Conservation (phyloP, 2,888 invertebrate species). For the Tuberolachnus salignus region DNA sequence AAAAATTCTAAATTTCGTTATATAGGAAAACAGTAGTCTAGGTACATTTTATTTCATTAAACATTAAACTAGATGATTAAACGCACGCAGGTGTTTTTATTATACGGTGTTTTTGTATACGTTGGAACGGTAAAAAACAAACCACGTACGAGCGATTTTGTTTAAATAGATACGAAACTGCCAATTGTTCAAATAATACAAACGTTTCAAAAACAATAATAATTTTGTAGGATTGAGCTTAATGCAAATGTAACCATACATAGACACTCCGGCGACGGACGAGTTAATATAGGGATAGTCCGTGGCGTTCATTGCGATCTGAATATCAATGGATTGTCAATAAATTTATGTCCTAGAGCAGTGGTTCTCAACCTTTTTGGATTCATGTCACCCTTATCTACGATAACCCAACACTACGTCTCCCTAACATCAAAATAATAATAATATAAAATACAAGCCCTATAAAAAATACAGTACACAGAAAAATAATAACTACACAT, state of each 20-base stretch:
- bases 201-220: constrained; percentile 12
- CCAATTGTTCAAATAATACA: constrained; percentile 27
- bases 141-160: neutral
- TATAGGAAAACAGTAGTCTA: neutral
- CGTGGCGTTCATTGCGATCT: neutral
- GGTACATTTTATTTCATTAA: neutral
- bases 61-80: neutral
- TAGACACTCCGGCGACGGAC: neutral
- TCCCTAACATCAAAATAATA: too few species aligned
- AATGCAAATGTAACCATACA: neutral
- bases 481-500: too few species aligned
- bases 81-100: constrained; percentile 28
- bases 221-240: neutral
- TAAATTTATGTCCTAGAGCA: neutral
- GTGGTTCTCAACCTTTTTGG: too few species aligned
- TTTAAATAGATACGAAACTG: constrained; percentile 14
- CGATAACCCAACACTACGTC: too few species aligned
- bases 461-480: too few species aligned
- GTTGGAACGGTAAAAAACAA: neutral
- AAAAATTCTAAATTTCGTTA: neutral
- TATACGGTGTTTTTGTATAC: neutral
- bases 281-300: neutral
- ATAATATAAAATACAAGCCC: too few species aligned
- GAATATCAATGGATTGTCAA: neutral
- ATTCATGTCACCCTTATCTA: too few species aligned